Conservation (phyloP, 2,113 vertebrate species). For the Buteo buteo region DNA sequence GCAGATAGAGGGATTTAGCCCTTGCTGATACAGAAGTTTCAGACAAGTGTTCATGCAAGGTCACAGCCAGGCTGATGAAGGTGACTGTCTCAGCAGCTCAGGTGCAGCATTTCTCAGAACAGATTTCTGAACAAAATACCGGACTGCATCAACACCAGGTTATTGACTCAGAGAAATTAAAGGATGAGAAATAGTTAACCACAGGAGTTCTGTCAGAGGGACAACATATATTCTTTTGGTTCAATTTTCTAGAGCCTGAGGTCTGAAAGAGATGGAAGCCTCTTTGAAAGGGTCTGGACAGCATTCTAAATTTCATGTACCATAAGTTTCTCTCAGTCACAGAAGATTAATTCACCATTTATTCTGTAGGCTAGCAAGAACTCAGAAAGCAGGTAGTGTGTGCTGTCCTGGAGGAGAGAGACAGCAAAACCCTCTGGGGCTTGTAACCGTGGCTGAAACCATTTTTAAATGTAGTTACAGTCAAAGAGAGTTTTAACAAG, state of each 20-base stretch:
- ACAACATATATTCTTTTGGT: slow-evolving; percentile 50
- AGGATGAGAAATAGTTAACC: slow-evolving; percentile 58
- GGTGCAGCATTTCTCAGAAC: neutral
- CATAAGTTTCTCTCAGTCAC: slow-evolving; percentile 56
- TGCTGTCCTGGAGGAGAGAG: neutral
- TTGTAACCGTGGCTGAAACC: neutral
- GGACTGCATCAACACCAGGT: neutral
- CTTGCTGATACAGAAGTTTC: neutral
- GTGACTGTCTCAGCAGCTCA: neutral
- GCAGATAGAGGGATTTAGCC: neutral
- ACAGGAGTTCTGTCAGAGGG: slow-evolving; percentile 31
- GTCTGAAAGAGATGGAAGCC: slow-evolving; percentile 63
- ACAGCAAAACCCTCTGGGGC: neutral
- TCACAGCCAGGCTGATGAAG: neutral
- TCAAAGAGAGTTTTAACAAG: slow-evolving; percentile 37
- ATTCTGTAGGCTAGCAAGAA: slow-evolving; percentile 26
- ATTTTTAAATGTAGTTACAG: slow-evolving; percentile 41
- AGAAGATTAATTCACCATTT: slow-evolving; percentile 62
- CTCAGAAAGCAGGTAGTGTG: neutral
- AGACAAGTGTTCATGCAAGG: neutral
- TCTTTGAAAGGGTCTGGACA: slow-evolving; percentile 57
- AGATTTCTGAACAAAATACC: neutral
- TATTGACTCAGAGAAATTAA: neutral
- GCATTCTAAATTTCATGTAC: slow-evolving; percentile 63
- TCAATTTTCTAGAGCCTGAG: slow-evolving; percentile 58